phyloP scores from a whole-genome alignment of 2,888 invertebrate species.

The Bellardia pandia region DNA sequence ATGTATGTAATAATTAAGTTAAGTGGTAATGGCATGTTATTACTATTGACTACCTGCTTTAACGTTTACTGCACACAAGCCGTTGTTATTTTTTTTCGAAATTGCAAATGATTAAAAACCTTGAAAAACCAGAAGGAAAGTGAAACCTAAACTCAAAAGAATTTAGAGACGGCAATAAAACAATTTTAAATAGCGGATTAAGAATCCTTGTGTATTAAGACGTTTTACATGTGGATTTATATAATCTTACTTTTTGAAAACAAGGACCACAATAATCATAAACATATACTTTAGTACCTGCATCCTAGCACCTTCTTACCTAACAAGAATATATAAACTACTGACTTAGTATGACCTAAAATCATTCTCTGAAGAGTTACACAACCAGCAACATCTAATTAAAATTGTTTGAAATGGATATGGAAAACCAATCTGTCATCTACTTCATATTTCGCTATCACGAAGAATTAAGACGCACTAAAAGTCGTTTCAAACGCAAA shows the following conservation, averaged over 20 bases:
- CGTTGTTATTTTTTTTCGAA: not conserved
- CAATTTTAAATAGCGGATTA: constrained; percentile 74
- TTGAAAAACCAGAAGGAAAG: not conserved
- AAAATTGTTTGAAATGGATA: not conserved
- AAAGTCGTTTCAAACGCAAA: constrained; percentile 75
- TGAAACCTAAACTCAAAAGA: not conserved
- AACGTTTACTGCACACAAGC: too few relatives aligned
- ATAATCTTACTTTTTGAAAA: too few relatives aligned
- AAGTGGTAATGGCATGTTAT: too few relatives aligned
- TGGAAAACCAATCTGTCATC: constrained; percentile 71
- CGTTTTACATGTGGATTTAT: too few relatives aligned
- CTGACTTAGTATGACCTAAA: not conserved
- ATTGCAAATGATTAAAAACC: not conserved
- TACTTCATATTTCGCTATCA: constrained; percentile 78
- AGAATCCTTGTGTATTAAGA: constrained; percentile 73
- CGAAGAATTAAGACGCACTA: constrained; percentile 76
- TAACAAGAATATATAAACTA: too few relatives aligned
- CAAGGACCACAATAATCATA: too few relatives aligned
- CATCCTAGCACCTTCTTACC: not conserved
- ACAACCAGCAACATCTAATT: not conserved
- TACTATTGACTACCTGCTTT: too few relatives aligned
- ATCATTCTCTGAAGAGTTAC: not conserved
- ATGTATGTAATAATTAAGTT: too few relatives aligned
- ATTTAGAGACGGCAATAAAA: not conserved
- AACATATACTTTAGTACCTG: not conserved